Conservation (phyloP, 2,113 vertebrate species). For the Vireo altiloquus region DNA sequence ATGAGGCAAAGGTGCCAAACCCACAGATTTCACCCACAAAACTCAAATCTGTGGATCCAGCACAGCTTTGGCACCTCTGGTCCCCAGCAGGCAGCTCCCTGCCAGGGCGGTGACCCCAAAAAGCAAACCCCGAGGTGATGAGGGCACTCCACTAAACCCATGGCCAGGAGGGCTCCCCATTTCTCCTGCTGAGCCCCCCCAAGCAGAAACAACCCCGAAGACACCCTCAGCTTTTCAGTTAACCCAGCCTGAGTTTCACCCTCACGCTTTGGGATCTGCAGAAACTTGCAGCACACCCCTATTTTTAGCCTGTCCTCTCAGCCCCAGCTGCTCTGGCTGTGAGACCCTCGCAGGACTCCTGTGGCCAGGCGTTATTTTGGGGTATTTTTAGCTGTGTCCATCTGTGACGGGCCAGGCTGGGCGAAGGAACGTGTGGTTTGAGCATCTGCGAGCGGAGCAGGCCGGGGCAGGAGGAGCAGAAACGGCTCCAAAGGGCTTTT, state of each 20-base stretch:
- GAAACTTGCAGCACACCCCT: neutral
- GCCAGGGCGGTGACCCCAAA: fast-evolving
- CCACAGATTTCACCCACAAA: neutral
- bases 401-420: neutral
- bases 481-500: neutral
- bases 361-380: neutral
- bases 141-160: neutral
- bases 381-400: conserved; percentile 15
- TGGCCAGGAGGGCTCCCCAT: neutral
- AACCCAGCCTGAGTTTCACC: neutral
- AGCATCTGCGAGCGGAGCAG: conserved; percentile 12
- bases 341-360: neutral
- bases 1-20: fast-evolving
- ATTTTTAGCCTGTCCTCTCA: neutral
- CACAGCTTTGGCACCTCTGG: neutral
- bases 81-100: neutral
- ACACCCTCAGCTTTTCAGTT: neutral
- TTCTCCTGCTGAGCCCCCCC: neutral
- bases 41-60: fast-evolving
- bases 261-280: neutral
- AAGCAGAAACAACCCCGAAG: neutral
- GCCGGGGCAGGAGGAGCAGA: neutral
- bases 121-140: neutral
- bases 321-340: conserved; percentile 11
- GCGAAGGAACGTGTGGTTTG: conserved; percentile 10